A percentile compares a stretch with the other conserved stretches of the same genome.
Evolutionary conservation across 2,113 vertebrate species (phyloP).

Genomic region (Cyanoramphus novaezelandiae): DNA sequence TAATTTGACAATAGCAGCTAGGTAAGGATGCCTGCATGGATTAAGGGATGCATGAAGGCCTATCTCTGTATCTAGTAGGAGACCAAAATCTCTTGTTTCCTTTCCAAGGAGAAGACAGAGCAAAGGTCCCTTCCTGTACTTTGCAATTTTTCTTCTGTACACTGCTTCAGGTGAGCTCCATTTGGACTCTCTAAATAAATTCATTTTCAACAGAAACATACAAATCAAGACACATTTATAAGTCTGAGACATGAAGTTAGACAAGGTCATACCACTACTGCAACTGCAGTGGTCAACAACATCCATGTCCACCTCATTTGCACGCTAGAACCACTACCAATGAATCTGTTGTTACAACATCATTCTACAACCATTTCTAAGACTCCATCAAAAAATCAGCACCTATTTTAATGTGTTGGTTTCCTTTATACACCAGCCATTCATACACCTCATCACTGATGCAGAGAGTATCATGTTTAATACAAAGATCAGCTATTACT

Average conservation of each 20-base stretch:
- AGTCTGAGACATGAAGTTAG: background rate
- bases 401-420: slow-evolving; percentile 94
- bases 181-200: background rate
- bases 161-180: background rate
- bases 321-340: background rate
- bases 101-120: background rate
- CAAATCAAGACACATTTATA: background rate
- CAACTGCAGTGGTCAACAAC: background rate
- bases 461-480: slow-evolving; percentile 90
- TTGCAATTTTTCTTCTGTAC: background rate
- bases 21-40: background rate
- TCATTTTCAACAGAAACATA: background rate
- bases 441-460: slow-evolving; percentile 98
- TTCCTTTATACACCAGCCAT: slow-evolving; percentile 90
- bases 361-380: background rate
- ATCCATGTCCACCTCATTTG: background rate
- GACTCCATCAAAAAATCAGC: slow-evolving; percentile 17
- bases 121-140: background rate
- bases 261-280: background rate
- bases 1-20: background rate
- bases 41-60: background rate
- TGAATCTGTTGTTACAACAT: background rate
- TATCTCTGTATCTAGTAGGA: background rate
- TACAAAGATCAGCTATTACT: slow-evolving; percentile 89
- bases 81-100: background rate